These are phyloP conservation scores for Poecilus cupreus DNA, from an alignment of 2,888 invertebrate genomes.

Conservation along the genomic window DNA sequence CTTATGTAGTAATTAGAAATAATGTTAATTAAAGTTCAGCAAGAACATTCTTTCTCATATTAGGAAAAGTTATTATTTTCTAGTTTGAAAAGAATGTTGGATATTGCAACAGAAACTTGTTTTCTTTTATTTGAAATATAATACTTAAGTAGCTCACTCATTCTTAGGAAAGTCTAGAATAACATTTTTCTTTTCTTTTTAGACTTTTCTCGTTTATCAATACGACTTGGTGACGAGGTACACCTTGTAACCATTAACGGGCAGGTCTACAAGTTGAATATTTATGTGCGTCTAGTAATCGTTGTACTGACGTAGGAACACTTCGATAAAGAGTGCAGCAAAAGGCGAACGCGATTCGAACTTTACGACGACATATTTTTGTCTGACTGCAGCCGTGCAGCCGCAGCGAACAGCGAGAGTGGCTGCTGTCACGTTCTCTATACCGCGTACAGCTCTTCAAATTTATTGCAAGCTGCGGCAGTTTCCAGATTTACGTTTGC, in stretches of 20 bases:
- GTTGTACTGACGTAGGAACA: conserved; percentile 18
- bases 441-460: conserved; percentile 30
- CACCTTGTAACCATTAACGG: conserved; percentile 28
- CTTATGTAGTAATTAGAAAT: too few relatives aligned
- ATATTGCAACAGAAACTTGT: too few relatives aligned
- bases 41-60: too few relatives aligned
- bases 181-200: too few relatives aligned
- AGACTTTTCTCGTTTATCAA: too few relatives aligned
- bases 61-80: too few relatives aligned
- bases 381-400: conserved; percentile 19
- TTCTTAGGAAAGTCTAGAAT: too few relatives aligned
- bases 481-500: conserved; percentile 8
- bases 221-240: background rate
- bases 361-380: conserved; percentile 43
- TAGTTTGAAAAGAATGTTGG: too few relatives aligned
- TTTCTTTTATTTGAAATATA: too few relatives aligned
- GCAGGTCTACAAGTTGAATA: conserved; percentile 1
- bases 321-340: conserved; percentile 4
- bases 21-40: too few relatives aligned
- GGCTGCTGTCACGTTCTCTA: conserved; percentile 9
- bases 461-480: conserved; percentile 34
- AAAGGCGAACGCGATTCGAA: background rate
- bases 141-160: too few relatives aligned
- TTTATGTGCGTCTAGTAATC: conserved; percentile 20
- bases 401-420: background rate